Base-by-base conservation (phyloP, 2,797 vertebrate species). In the Onychomys arenicola region DNA sequence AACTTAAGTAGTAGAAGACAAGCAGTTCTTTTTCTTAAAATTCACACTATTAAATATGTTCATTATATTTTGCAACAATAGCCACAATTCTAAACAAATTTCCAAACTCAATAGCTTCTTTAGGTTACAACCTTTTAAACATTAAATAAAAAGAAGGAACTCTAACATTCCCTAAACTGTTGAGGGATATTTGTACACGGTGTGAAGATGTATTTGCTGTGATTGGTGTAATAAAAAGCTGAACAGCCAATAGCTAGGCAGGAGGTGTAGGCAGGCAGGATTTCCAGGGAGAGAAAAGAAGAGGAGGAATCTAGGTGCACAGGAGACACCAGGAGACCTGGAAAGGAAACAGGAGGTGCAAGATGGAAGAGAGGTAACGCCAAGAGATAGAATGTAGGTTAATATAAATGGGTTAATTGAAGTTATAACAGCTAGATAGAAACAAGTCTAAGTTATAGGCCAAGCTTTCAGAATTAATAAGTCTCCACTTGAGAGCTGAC, bases 11-110 rank as follows among this genome's bases (percentile, higher is more conserved):
- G 12, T 71, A 14, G 29, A 83, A 94, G 6, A 88, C 21, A 85
- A 87, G 9, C 2, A 76, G 2, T 2, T 46, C 34, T 88, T 90
- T 84, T 37, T 37, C 25, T 93, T 85, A 95, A 89, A 95, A 90
- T 82, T 88, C 61, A 96, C 93, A 81, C 46, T 49, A 61, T 19
- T 82, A 93, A 92, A 93, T 75, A 92, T 77, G 82, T 91, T 87
- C 11, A 55, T 65, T 71, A 25, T 83, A 91, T 80, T 59, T 96
- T 96, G 13, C 14, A 94, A 96, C 87, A 81, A 40, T 94, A 49
- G 57, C 14, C 85, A 89, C 11, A 49, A 92, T 52, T 16, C 34
- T 95, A 9, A 96, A 95, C 34, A 96, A 95, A 95, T 71, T 90
- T 61, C 43, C n/a, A 29, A 93, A 93, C 71, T 43, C 61, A 92